Conservation (phyloP, 1,140 invertebrate genomes). For the Stegodyphus dumicola region DNA sequence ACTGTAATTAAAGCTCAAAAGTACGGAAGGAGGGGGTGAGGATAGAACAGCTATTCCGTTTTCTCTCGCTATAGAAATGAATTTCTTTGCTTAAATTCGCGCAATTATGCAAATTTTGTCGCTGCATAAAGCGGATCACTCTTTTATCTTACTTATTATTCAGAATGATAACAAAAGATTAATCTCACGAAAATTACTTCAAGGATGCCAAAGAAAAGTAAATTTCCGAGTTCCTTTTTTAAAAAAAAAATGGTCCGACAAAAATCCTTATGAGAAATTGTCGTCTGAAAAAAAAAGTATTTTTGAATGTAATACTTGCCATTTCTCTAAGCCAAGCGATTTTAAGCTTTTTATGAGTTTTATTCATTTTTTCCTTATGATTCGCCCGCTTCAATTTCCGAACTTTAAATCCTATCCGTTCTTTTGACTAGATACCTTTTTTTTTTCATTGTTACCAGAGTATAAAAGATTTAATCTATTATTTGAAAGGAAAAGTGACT, state of each 20-base stretch:
- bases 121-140: constrained; percentile 47
- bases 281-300: background rate
- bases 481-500: no score
- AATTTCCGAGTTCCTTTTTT: background rate
- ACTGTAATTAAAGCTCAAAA: constrained; percentile 56
- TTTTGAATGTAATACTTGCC: background rate
- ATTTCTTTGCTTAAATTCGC: constrained; percentile 39
- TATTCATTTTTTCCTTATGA: no score
- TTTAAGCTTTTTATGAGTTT: no score
- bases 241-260: no score
- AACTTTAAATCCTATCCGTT: no score
- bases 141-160: constrained; percentile 59
- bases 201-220: constrained; percentile 28
- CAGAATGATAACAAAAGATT: constrained; percentile 57
- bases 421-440: no score
- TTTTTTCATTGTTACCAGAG: no score
- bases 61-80: constrained; percentile 3
- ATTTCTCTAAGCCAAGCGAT: no score
- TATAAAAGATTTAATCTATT: no score
- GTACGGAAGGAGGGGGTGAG: background rate
- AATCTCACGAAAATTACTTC: constrained; percentile 50
- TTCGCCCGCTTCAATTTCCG: no score
- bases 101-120: constrained; percentile 54
- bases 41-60: background rate
- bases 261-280: background rate